Evolutionary conservation across 2,888 invertebrate genomes (phyloP), one percentile per base, ranked within the genome.

Genomic region (Thereva unica): DNA sequence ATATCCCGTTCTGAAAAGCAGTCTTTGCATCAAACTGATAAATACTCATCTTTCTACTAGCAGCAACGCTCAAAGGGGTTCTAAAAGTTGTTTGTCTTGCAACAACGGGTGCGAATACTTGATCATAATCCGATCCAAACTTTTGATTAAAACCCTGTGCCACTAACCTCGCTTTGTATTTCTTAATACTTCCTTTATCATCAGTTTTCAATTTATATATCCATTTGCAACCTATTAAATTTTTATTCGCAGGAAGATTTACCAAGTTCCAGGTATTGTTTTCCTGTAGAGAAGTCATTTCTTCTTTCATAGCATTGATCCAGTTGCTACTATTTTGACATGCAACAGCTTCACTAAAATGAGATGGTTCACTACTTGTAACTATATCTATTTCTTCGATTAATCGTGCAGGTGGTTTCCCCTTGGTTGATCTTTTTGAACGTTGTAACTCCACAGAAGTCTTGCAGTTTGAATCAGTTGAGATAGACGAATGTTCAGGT

Each of bases 231-330:
- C 68, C 67, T 49, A 71, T 71, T 5, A 71, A 55, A 45, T 71
- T 72, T 55, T 69, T 52, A 7, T 64, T 67, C 6, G 65, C 64
- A 35, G 74, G 73, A 38, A 72, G 50, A 23, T 70, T 67, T 6
- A 59, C 55, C 8, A 71, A 52, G 5, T 41, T 64, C 72, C 73
- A 71, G 9, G 71, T 69, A 7, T 67, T 34, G 53, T 72, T 71
- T 41, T 71, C 67, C 10, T 68, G 67, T 10, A 73, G 53, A 12
- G 72, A 73, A 34, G 23, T 52, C 38, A 72, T 71, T 64, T 75
- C 74, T 56, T 68, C 64, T 42, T 73, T 57, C 70, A 75, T 73
- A 8, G 73, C 74, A 50, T 53, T 49, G 37, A 67, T 57, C 74
- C 72, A 73, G 35, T 68, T 42, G 6, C 35, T 64, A 49, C 47